phyloP scores from a whole-genome alignment of 2,797 vertebrate species.

The Echiichthys vipera region DNA sequence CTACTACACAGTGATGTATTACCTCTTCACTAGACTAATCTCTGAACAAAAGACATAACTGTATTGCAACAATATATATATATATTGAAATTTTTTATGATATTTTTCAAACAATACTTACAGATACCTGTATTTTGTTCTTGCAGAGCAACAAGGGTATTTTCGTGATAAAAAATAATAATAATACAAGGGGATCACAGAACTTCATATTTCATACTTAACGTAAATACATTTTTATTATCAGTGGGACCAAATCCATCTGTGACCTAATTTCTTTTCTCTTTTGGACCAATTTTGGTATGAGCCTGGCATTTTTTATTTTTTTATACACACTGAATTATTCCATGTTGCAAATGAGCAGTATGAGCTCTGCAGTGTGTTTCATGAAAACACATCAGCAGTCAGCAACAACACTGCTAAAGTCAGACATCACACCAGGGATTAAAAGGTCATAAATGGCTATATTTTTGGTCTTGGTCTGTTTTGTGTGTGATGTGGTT shows the following conservation, averaged over 20 bases:
- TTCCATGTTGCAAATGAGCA: slow-evolving; percentile 4
- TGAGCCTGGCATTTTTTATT: slow-evolving; percentile 11
- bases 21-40: not conserved
- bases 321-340: slow-evolving; percentile 19
- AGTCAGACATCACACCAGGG: slow-evolving; percentile 13
- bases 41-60: not conserved
- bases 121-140: not conserved
- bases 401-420: slow-evolving; percentile 2
- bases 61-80: not conserved
- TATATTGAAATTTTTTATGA: not conserved
- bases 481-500: slow-evolving; percentile 35
- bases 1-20: not conserved
- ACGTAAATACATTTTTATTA: slow-evolving; percentile 10
- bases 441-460: slow-evolving; percentile 15
- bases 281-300: not conserved
- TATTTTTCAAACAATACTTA: no score
- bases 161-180: no score
- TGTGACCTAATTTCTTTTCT: slow-evolving; percentile 38
- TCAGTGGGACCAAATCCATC: slow-evolving; percentile 20
- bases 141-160: no score
- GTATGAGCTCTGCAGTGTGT: slow-evolving; percentile 5
- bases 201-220: slow-evolving; percentile 3
- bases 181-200: not conserved
- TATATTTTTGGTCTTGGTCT: slow-evolving; percentile 14
- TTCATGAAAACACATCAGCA: slow-evolving; percentile 20